Percentiles rank a stretch among this genome's conserved stretches.
phyloP scores from a whole-genome alignment of 2,113 vertebrate species.

The Corapipo altera region DNA sequence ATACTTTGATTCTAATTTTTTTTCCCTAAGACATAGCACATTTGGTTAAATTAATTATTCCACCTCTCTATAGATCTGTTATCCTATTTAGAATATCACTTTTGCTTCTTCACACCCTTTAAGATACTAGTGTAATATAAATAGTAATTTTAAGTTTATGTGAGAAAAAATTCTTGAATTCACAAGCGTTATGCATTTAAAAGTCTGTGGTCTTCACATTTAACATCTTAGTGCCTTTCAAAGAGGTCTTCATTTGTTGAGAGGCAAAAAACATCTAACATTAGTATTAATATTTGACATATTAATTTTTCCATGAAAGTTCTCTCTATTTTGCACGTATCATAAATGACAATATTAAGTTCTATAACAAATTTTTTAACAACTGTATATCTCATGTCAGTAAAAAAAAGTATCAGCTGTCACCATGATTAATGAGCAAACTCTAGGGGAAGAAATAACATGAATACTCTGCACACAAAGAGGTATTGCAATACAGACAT shows the following conservation, averaged over 20 bases:
- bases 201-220: neutral
- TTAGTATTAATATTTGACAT: neutral
- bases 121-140: neutral
- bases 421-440: slow-evolving; percentile 46
- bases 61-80: neutral
- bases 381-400: slow-evolving; percentile 1
- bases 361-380: slow-evolving; percentile 40
- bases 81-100: neutral
- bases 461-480: neutral
- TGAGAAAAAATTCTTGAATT: neutral
- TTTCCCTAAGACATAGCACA: neutral
- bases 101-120: neutral
- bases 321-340: slow-evolving; percentile 14
- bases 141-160: neutral
- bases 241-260: neutral
- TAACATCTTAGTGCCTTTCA: neutral
- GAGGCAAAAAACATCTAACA: neutral
- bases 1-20: neutral
- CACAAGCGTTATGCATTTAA: neutral
- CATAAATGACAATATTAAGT: slow-evolving; percentile 44
- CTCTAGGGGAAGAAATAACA: slow-evolving; percentile 15
- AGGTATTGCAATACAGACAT: neutral
- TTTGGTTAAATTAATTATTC: neutral
- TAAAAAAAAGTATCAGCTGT: slow-evolving; percentile 42
- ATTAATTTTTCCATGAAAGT: neutral